phyloP scores from a whole-genome alignment of 2,113 vertebrate species.

The Miniopterus natalensis region DNA sequence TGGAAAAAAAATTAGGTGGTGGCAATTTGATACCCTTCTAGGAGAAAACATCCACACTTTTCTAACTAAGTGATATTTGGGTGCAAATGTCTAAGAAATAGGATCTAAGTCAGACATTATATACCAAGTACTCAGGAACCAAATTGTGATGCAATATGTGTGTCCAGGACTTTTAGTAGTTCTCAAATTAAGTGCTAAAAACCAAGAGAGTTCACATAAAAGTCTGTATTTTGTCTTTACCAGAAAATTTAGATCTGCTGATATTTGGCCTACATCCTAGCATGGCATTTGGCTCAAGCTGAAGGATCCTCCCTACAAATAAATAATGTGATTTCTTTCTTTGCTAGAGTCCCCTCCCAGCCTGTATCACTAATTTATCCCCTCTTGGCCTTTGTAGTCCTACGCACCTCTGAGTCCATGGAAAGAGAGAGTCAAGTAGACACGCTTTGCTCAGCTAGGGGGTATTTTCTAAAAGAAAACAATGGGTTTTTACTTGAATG shows the following conservation, averaged over 20 bases:
- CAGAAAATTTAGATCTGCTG: not conserved
- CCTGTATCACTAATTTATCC: not conserved
- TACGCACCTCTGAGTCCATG: not conserved
- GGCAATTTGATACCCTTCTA: not conserved
- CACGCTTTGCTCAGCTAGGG: not conserved
- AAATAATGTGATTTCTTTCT: not conserved
- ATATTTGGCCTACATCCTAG: not conserved
- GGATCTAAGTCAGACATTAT: not conserved
- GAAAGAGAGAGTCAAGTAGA: not conserved
- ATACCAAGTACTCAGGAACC: not conserved
- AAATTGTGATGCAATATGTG: not conserved
- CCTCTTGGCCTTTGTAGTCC: not conserved
- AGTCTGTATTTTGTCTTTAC: not conserved
- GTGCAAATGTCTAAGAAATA: not conserved
- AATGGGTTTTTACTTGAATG: not conserved
- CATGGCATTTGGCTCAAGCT: not conserved
- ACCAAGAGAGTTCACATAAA: not conserved
- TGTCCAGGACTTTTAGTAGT: not conserved
- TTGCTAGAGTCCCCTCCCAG: not conserved
- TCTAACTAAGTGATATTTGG: not conserved
- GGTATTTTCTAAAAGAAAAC: not conserved
- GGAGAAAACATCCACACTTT: not conserved
- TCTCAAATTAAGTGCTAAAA: conserved; percentile 7
- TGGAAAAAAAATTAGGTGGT: not conserved
- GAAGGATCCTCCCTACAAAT: not conserved